These are phyloP conservation scores for Philopedon plagiatum DNA, from an alignment of 2,888 invertebrate species.

Conservation along the genomic window DNA sequence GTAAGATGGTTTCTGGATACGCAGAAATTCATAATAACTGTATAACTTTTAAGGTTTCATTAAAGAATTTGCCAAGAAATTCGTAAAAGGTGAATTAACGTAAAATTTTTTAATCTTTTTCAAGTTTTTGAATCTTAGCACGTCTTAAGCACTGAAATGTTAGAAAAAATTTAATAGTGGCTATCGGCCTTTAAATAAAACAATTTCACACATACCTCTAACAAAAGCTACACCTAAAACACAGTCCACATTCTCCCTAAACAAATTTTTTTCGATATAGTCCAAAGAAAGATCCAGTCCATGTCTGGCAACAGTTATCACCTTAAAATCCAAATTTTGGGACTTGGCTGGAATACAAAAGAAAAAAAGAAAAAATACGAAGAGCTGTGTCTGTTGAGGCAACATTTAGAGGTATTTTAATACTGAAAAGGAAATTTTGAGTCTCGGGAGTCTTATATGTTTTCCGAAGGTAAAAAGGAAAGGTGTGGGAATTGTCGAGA, in stretches of 20 bases:
- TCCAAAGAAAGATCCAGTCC: constrained; percentile 54
- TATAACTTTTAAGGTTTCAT: no score
- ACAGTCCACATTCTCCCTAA: constrained; percentile 58
- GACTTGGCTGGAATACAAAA: constrained; percentile 8
- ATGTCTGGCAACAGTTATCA: constrained; percentile 53
- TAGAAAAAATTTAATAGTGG: no score
- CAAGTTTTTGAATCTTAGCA: no score
- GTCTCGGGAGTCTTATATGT: constrained; percentile 27
- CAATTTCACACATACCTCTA: no score
- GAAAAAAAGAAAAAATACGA: constrained; percentile 1
- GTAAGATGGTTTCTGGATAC: no score
- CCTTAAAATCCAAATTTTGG: constrained; percentile 48
- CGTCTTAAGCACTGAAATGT: no score
- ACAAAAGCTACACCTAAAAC: constrained; percentile 57
- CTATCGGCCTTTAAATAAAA: no score
- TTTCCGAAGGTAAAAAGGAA: constrained; percentile 13
- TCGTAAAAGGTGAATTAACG: no score
- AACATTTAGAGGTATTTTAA: constrained; percentile 29
- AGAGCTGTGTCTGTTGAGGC: constrained; percentile 3
- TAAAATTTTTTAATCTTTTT: no score
- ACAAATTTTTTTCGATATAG: constrained; percentile 55
- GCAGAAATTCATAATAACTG: no score
- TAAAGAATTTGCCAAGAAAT: no score
- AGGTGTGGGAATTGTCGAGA: neutral
- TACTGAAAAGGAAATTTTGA: constrained; percentile 27